Evolutionary conservation across 2,888 invertebrate genomes (phyloP).

Genomic region (Drosophila nigricruria): DNA sequence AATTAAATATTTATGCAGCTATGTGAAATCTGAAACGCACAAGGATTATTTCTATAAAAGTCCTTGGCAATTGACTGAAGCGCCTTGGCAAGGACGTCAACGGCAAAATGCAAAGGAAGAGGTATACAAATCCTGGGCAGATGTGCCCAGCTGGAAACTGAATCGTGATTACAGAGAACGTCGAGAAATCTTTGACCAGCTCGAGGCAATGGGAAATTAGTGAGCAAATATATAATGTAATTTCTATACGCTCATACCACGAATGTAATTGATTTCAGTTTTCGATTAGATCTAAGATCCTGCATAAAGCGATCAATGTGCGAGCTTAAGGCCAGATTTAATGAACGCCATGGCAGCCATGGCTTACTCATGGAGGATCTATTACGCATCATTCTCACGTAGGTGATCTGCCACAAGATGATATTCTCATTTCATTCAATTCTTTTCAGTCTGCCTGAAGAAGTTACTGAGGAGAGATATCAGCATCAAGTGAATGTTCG

Average conservation of each 20-base stretch:
- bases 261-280: slow-evolving; percentile 30
- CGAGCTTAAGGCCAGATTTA: slow-evolving; percentile 87
- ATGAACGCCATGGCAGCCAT: slow-evolving; percentile 86
- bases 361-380: slow-evolving; percentile 87
- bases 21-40: slow-evolving; percentile 4
- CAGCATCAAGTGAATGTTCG: slow-evolving; percentile 23
- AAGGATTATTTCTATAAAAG: slow-evolving; percentile 47
- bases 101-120: slow-evolving; percentile 7
- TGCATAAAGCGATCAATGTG: slow-evolving; percentile 89
- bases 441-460: slow-evolving; percentile 49
- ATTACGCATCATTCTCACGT: slow-evolving; percentile 88
- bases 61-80: slow-evolving; percentile 41
- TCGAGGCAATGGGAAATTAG: slow-evolving; percentile 70
- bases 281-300: slow-evolving; percentile 60
- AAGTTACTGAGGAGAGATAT: slow-evolving; percentile 56
- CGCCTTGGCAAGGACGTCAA: not conserved
- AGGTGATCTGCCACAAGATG: slow-evolving; percentile 47
- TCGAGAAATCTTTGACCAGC: slow-evolving; percentile 68
- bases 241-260: not conserved
- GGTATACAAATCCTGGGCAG: slow-evolving; percentile 38
- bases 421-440: not conserved
- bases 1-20: slow-evolving; percentile 1
- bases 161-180: slow-evolving; percentile 72
- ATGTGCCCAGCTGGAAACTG: slow-evolving; percentile 54
- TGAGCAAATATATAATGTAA: slow-evolving; percentile 15